These are phyloP conservation scores for Acanthurus tractus DNA, from an alignment of 2,797 vertebrate species.

Conservation along the genomic window DNA sequence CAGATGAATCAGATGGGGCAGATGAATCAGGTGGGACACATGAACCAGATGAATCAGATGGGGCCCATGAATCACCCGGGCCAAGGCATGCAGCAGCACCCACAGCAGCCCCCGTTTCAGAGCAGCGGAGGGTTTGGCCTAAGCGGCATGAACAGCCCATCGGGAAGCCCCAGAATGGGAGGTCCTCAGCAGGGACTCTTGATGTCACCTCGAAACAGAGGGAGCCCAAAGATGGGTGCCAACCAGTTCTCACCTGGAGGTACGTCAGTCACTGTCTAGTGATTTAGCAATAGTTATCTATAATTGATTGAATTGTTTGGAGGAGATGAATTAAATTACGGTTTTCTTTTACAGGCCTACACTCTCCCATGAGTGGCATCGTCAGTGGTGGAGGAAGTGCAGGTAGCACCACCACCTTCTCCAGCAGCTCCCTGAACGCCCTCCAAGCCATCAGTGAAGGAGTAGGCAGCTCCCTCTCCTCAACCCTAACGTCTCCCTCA, in stretches of 20 bases:
- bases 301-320: background rate
- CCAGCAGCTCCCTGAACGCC: conserved; percentile 97
- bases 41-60: conserved; percentile 79
- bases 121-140: conserved; percentile 89
- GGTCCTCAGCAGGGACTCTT: conserved; percentile 91
- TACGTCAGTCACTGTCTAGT: conserved; percentile 59
- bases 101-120: conserved; percentile 90
- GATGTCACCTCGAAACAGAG: conserved; percentile 93
- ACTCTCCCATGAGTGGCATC: conserved; percentile 94
- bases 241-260: conserved; percentile 97
- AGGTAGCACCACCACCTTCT: conserved; percentile 90
- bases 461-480: conserved; percentile 93
- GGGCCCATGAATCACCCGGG: conserved; percentile 80
- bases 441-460: conserved; percentile 98
- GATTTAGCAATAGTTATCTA: background rate
- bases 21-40: conserved; percentile 79
- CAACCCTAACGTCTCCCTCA: conserved; percentile 92
- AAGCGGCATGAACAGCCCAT: conserved; percentile 91
- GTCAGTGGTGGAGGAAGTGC: conserved; percentile 83
- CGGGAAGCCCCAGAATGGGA: conserved; percentile 92
- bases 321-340: background rate
- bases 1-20: conserved; percentile 85
- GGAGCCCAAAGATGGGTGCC: conserved; percentile 94
- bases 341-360: conserved; percentile 84
- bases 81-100: conserved; percentile 85